Percentiles rank a stretch among this genome's conserved stretches.
These are phyloP conservation scores for Fringilla coelebs DNA, from an alignment of 2,797 vertebrate species.

Conservation along the genomic window DNA sequence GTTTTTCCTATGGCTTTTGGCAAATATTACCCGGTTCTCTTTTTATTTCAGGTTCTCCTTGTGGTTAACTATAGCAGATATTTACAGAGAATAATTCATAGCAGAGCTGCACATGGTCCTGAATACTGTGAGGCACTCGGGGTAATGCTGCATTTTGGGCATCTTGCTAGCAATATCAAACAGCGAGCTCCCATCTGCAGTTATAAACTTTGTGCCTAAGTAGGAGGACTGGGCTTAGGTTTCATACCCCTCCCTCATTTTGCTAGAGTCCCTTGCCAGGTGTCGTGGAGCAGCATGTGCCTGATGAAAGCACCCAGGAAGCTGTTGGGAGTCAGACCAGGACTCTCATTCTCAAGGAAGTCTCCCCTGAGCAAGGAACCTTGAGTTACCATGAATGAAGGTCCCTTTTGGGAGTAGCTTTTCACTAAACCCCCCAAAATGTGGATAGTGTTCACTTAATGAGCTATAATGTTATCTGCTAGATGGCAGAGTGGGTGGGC, in stretches of 20 bases:
- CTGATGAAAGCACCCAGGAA: background rate
- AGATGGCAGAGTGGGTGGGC: background rate
- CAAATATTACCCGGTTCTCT: background rate
- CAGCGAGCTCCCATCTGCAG: background rate
- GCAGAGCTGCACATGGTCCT: background rate
- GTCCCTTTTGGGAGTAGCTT: background rate
- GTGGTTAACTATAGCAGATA: constrained; percentile 16
- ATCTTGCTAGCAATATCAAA: background rate
- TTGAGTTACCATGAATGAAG: background rate
- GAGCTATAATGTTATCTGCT: background rate
- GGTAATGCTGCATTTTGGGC: background rate
- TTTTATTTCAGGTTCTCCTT: background rate
- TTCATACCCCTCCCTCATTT: background rate
- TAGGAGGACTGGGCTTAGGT: background rate
- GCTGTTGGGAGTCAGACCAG: fast-evolving
- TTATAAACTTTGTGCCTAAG: background rate
- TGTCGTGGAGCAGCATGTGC: background rate
- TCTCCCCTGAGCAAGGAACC: background rate
- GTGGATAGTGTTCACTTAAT: background rate
- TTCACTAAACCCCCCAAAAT: background rate
- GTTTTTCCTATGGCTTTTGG: background rate
- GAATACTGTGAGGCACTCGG: background rate
- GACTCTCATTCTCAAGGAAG: background rate
- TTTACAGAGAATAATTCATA: constrained; percentile 45
- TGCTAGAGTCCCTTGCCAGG: background rate